phyloP scores from a whole-genome alignment of 2,797 vertebrate genomes.

The Semotilus atromaculatus region DNA sequence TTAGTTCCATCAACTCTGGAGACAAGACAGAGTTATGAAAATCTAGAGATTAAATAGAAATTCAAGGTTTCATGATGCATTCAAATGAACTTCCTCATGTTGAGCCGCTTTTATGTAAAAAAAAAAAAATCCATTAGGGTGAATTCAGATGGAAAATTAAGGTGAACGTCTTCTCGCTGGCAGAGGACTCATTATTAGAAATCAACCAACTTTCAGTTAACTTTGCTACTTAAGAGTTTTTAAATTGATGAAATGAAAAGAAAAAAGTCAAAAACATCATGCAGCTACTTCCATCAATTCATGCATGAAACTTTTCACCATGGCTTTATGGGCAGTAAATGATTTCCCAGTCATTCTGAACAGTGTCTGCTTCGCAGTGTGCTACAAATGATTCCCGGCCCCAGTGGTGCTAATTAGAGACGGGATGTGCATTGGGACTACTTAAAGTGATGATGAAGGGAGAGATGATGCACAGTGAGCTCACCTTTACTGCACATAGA shows the following conservation, averaged over 20 bases:
- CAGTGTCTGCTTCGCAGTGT: neutral
- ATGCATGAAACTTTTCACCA: slow-evolving; percentile 15
- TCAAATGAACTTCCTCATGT: slow-evolving; percentile 40
- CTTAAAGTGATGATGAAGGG: slow-evolving; percentile 50
- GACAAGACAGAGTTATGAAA: slow-evolving; percentile 29
- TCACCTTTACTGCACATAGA: slow-evolving; percentile 34
- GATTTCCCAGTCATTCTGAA: slow-evolving; percentile 29
- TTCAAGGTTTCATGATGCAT: slow-evolving; percentile 41
- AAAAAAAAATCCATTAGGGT: slow-evolving; percentile 53
- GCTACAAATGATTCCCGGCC: slow-evolving; percentile 35
- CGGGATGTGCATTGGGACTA: slow-evolving; percentile 31
- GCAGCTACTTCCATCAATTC: slow-evolving; percentile 4
- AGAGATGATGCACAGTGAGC: slow-evolving; percentile 23
- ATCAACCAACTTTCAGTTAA: slow-evolving; percentile 26
- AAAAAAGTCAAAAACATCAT: slow-evolving; percentile 5
- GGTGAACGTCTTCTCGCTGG: slow-evolving; percentile 5
- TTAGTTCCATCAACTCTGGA: neutral
- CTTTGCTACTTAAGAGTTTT: slow-evolving; percentile 13
- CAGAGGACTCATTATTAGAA: slow-evolving; percentile 17
- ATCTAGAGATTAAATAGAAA: slow-evolving; percentile 35
- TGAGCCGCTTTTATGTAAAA: slow-evolving; percentile 19
- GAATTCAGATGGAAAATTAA: slow-evolving; percentile 57
- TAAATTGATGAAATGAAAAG: neutral
- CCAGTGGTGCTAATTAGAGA: slow-evolving; percentile 47
- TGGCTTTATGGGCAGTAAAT: slow-evolving; percentile 17